Evolutionary conservation across 2,888 invertebrate species (phyloP).

Genomic region (Ariolimax columbianus): DNA sequence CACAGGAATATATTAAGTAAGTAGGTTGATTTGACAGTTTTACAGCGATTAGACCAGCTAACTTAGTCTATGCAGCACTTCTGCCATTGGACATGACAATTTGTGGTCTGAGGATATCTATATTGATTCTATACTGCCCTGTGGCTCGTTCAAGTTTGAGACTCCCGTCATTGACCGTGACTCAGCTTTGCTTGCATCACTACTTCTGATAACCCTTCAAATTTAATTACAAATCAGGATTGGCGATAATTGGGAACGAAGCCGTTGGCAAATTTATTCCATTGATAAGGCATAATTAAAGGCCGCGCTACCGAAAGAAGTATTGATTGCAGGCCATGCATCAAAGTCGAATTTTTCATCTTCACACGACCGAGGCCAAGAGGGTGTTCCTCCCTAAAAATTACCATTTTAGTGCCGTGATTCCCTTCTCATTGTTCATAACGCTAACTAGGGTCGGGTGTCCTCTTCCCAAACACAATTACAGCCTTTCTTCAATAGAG

Average conservation of each 20-base stretch:
- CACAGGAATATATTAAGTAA: too few species aligned
- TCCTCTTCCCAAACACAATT: conserved; percentile 46
- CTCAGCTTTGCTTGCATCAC: conserved; percentile 17
- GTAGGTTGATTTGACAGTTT: too few species aligned
- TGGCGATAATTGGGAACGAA: conserved; percentile 35
- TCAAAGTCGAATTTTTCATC: conserved; percentile 48
- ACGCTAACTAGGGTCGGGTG: conserved; percentile 40
- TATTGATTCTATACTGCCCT: too few species aligned
- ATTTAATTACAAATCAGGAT: conserved; percentile 48
- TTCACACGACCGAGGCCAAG: conserved; percentile 13
- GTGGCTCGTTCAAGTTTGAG: too few species aligned
- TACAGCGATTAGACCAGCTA: too few species aligned
- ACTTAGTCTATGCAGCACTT: too few species aligned
- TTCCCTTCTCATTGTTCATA: conserved; percentile 13
- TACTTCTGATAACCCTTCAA: not conserved
- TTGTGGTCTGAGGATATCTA: too few species aligned
- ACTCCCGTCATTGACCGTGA: not conserved
- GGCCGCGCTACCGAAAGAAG: conserved; percentile 46
- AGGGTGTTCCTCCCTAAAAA: not conserved
- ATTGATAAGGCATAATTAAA: conserved; percentile 53
- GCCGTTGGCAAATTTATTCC: conserved; percentile 50
- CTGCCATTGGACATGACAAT: too few species aligned
- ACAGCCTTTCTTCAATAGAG: conserved; percentile 4
- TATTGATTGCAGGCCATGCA: conserved; percentile 50
- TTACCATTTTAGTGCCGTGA: conserved; percentile 23